Conservation (phyloP, 2,113 vertebrate species). For the Antechinus flavipes region DNA sequence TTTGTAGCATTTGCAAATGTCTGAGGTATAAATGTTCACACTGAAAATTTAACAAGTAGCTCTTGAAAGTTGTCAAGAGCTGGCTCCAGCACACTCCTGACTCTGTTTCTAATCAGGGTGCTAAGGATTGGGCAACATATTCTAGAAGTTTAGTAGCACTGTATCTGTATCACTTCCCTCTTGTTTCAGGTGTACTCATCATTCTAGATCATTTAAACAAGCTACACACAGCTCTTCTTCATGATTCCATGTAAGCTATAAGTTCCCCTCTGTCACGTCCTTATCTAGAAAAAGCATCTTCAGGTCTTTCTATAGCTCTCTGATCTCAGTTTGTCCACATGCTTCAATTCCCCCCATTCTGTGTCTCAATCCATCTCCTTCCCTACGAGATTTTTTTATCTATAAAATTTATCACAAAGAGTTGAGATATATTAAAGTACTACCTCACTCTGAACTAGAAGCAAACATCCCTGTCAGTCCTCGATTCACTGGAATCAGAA, state of each 20-base stretch:
- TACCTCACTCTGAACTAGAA: neutral
- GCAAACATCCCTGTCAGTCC: fast-evolving
- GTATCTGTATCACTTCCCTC: neutral
- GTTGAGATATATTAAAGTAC: neutral
- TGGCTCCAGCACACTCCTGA: neutral
- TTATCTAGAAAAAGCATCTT: neutral
- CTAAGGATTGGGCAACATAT: neutral
- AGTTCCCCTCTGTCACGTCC: neutral
- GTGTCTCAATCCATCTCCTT: neutral
- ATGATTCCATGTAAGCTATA: neutral
- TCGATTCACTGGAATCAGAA: neutral
- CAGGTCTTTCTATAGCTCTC: neutral
- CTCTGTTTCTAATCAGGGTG: neutral
- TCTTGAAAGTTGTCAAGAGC: neutral
- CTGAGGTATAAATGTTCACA: neutral
- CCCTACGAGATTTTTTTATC: neutral
- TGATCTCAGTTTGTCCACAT: neutral
- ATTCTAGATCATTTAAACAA: neutral
- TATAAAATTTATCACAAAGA: neutral
- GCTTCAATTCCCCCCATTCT: neutral
- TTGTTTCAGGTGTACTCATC: neutral
- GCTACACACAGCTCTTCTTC: neutral
- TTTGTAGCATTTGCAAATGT: neutral
- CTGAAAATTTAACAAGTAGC: neutral
- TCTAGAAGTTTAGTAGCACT: neutral